A percentile compares a stretch with the other conserved stretches of the same genome.
Evolutionary conservation across 2,888 invertebrate species (phyloP).

Genomic region (Cryptus armator): DNA sequence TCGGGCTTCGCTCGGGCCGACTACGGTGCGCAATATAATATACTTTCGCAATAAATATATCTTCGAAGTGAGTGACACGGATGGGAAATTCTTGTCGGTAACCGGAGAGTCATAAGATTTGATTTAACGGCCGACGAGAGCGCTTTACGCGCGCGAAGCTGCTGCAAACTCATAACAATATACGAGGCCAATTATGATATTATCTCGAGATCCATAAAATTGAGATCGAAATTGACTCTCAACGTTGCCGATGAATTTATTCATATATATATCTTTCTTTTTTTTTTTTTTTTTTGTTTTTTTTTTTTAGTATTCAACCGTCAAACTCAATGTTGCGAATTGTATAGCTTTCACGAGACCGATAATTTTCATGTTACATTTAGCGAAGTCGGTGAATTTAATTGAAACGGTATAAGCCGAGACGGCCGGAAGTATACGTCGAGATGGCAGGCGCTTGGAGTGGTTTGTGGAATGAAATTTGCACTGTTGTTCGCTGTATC

Average conservation of each 20-base stretch:
- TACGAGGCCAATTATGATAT: background rate
- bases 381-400: conserved; percentile 26
- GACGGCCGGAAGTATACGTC: conserved; percentile 27
- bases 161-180: background rate
- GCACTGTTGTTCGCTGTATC: conserved; percentile 2
- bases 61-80: conserved; percentile 24
- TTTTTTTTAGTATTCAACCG: background rate
- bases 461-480: conserved; percentile 11
- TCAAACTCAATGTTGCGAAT: background rate
- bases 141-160: background rate
- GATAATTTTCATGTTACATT: background rate
- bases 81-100: too few relatives aligned
- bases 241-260: too few relatives aligned
- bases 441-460: conserved; percentile 4
- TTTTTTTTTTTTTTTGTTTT: too few relatives aligned
- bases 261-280: too few relatives aligned
- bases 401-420: conserved; percentile 20
- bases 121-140: background rate
- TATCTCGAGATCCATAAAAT: too few relatives aligned
- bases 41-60: conserved; percentile 34
- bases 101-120: too few relatives aligned
- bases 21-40: background rate
- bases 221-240: too few relatives aligned
- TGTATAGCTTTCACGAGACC: background rate
- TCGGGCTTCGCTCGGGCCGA: background rate